These are phyloP conservation scores for Ceyx melanurus DNA, from an alignment of 2,113 vertebrate genomes.

Conservation along the genomic window DNA sequence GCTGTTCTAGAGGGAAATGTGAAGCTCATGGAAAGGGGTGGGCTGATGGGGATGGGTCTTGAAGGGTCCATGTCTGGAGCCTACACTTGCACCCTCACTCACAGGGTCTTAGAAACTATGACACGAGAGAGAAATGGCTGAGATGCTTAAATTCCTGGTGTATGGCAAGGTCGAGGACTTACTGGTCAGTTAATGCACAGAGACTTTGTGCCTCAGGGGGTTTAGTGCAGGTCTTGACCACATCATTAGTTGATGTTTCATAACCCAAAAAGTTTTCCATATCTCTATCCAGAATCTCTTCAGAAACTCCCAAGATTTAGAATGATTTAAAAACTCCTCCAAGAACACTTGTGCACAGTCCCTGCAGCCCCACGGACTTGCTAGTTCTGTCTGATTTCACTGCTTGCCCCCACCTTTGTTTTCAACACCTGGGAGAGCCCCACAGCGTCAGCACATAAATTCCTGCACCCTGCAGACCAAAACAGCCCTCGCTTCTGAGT, in stretches of 20 bases:
- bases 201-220: not conserved
- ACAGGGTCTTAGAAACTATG: constrained; percentile 58
- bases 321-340: not conserved
- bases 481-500: not conserved
- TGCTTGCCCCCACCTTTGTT: not conserved
- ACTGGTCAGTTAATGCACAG: accelerated
- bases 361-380: accelerated
- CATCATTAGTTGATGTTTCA: not conserved
- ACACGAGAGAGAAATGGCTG: constrained; percentile 41
- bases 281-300: not conserved
- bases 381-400: not conserved
- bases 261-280: not conserved
- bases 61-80: constrained; percentile 70
- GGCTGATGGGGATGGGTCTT: constrained; percentile 71
- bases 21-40: constrained; percentile 70
- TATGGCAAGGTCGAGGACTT: constrained; percentile 65
- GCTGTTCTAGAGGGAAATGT: constrained; percentile 53
- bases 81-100: constrained; percentile 75
- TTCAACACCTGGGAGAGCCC: not conserved
- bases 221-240: not conserved
- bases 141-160: constrained; percentile 70
- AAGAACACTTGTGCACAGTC: not conserved
- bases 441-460: not conserved
- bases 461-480: not conserved
- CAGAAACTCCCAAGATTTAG: not conserved